Evolutionary conservation across 2,797 vertebrate genomes (phyloP).

Genomic region (Gallinago nigripennis): DNA sequence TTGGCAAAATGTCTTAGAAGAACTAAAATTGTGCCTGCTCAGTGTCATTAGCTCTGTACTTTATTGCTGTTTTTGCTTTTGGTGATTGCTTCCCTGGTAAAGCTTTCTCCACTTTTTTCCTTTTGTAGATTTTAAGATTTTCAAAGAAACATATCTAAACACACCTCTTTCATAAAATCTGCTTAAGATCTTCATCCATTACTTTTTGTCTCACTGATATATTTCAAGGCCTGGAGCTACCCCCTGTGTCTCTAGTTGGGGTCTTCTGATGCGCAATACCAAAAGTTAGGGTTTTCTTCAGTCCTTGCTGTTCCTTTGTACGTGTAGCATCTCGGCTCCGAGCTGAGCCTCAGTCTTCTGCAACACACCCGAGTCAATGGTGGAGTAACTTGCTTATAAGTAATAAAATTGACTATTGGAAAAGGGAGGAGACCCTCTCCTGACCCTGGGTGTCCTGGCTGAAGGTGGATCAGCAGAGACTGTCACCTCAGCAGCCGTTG

Average conservation of each 20-base stretch:
- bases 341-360: neutral
- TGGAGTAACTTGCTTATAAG: neutral
- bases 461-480: neutral
- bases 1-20: neutral
- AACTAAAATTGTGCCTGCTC: neutral
- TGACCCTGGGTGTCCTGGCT: neutral
- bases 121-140: neutral
- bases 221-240: neutral
- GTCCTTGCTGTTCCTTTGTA: neutral
- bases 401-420: slow-evolving; percentile 5
- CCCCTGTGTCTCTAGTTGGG: neutral
- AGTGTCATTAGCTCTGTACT: neutral
- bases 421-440: neutral
- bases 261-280: neutral
- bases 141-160: neutral
- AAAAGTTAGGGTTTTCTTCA: neutral
- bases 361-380: neutral
- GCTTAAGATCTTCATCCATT: neutral
- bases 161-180: neutral
- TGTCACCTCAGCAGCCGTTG: neutral
- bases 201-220: neutral
- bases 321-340: neutral
- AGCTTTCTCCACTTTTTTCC: neutral
- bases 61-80: neutral
- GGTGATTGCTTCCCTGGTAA: neutral